A percentile compares a stretch with the other conserved stretches of the same genome.
phyloP scores from a whole-genome alignment of 2,888 invertebrate species.

The Parnassius apollo region DNA sequence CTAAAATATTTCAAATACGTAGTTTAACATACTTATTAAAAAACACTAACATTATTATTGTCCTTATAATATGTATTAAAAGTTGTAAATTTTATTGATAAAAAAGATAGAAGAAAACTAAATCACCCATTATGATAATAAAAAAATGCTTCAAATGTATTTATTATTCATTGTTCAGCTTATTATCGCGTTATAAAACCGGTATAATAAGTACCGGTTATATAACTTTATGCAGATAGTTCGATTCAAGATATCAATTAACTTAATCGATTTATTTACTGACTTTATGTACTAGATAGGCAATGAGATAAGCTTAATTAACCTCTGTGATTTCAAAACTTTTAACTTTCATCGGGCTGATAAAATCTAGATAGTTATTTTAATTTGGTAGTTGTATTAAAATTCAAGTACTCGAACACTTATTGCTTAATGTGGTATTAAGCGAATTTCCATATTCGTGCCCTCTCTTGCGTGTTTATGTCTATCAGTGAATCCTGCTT shows the following conservation, averaged over 20 bases:
- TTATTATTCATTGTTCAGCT: too few species aligned
- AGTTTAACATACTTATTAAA: too few species aligned
- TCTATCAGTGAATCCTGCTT: conserved; percentile 64
- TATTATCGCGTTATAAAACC: not conserved
- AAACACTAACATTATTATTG: too few species aligned
- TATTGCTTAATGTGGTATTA: conserved; percentile 28
- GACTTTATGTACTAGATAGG: conserved; percentile 5
- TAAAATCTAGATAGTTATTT: not conserved
- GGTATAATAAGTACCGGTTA: not conserved
- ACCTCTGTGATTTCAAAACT: not conserved
- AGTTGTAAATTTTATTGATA: too few species aligned
- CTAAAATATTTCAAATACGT: too few species aligned
- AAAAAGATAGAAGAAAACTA: too few species aligned
- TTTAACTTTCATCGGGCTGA: not conserved
- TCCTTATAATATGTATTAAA: too few species aligned
- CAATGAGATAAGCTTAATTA: conserved; percentile 12
- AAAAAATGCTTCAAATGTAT: not conserved
- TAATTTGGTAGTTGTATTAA: not conserved
- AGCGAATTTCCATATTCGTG: conserved; percentile 71
- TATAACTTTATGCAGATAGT: not conserved
- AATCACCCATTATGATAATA: too few species aligned
- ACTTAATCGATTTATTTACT: conserved; percentile 16
- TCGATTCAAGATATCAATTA: conserved; percentile 6
- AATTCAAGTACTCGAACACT: conserved; percentile 19
- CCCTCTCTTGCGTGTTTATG: conserved; percentile 64